Percentiles rank a stretch among this genome's conserved stretches.
These are phyloP conservation scores for Trinorchestia longiramus DNA, from an alignment of 1,140 invertebrate genomes.

Conservation along the genomic window DNA sequence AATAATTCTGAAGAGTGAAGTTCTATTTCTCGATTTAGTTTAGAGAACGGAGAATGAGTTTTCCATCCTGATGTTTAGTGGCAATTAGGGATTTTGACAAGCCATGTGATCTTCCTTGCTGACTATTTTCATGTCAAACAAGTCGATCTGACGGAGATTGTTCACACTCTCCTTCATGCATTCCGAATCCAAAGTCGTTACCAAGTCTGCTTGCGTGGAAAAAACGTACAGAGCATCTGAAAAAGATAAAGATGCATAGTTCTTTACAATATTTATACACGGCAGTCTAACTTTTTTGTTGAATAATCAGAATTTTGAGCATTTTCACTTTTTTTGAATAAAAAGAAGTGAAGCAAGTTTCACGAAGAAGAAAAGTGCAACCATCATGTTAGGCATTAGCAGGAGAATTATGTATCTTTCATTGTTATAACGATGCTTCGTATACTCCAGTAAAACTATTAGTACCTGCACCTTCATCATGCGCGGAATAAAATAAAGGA, in stretches of 20 bases:
- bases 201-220: neutral
- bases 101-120: neutral
- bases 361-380: too few species aligned
- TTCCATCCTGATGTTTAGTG: neutral
- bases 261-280: neutral
- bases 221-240: neutral
- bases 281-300: too few species aligned
- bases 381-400: too few species aligned
- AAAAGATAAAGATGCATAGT: neutral
- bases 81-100: neutral
- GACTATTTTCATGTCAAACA: neutral
- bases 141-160: neutral
- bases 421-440: too few species aligned
- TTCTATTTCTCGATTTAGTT: neutral
- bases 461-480: too few species aligned
- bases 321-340: neutral
- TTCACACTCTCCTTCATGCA: neutral
- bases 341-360: too few species aligned
- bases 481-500: too few species aligned
- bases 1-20: neutral
- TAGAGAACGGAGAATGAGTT: neutral
- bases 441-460: too few species aligned
- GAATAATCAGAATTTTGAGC: too few species aligned
- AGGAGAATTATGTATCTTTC: too few species aligned
- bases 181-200: neutral